Evolutionary conservation across 1,140 invertebrate species (phyloP).

Genomic region (Mizuhopecten yessoensis): DNA sequence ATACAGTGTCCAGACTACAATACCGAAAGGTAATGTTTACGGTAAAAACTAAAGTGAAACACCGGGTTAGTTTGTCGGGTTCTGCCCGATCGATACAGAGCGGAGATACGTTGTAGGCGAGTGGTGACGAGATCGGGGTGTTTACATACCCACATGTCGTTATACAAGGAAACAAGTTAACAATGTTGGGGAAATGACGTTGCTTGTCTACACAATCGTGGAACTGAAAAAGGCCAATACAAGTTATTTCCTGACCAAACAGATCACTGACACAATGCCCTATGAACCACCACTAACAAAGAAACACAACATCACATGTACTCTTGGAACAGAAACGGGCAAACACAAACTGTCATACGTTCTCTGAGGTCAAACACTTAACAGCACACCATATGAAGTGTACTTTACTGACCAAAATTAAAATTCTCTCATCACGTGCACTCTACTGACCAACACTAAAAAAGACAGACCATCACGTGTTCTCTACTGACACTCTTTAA

Average conservation of each 20-base stretch:
- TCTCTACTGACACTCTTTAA: background rate
- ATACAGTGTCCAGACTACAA: too few relatives aligned
- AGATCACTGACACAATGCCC: background rate
- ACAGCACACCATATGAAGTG: background rate
- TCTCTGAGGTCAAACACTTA: too few relatives aligned
- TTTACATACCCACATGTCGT: background rate
- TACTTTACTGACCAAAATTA: background rate
- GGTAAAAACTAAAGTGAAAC: background rate
- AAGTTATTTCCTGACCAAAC: background rate
- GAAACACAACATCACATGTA: background rate
- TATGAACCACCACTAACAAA: background rate
- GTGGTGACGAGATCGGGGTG: background rate
- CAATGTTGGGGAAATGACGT: background rate
- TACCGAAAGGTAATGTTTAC: background rate
- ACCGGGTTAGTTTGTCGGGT: background rate
- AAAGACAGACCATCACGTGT: background rate
- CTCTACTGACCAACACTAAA: background rate
- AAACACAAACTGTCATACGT: background rate
- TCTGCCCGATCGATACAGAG: background rate
- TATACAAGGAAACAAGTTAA: background rate
- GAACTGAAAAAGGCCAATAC: background rate
- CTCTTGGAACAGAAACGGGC: too few relatives aligned
- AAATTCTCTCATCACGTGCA: background rate
- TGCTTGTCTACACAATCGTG: background rate
- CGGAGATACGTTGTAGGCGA: background rate